Conservation (phyloP, 2,888 invertebrate species). For the Coenonympha arcania region DNA sequence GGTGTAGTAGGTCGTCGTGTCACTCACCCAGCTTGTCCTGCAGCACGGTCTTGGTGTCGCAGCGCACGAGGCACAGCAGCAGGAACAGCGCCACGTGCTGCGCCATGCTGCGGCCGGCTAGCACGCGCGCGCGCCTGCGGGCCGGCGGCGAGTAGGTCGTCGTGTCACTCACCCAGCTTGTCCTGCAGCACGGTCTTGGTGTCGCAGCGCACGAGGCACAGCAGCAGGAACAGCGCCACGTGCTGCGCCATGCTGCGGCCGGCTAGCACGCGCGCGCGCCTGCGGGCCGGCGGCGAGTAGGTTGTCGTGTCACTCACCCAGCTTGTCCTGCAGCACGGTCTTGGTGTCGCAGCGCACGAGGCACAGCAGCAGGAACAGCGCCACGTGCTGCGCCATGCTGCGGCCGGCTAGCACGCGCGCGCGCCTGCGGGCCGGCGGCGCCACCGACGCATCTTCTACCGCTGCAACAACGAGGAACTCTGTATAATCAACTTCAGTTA, state of each 20-base stretch:
- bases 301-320: conserved; percentile 52
- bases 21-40: conserved; percentile 65
- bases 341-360: conserved; percentile 67
- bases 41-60: conserved; percentile 64
- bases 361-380: conserved; percentile 56
- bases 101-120: conserved; percentile 43
- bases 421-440: conserved; percentile 27
- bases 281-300: conserved; percentile 29
- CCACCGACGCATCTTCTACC: conserved; percentile 35
- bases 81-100: conserved; percentile 55
- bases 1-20: neutral
- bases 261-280: conserved; percentile 31
- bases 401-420: conserved; percentile 31
- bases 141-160: conserved; percentile 29
- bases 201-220: conserved; percentile 64
- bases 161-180: conserved; percentile 55
- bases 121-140: conserved; percentile 32
- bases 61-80: conserved; percentile 60
- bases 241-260: conserved; percentile 48
- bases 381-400: conserved; percentile 56
- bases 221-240: conserved; percentile 55
- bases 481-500: no score
- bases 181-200: conserved; percentile 65
- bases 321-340: conserved; percentile 63
- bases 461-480: conserved; percentile 33